Percentiles rank a stretch among this genome's conserved stretches.
Conservation (phyloP, 2,888 invertebrate genomes). For the Apamea monoglypha region DNA sequence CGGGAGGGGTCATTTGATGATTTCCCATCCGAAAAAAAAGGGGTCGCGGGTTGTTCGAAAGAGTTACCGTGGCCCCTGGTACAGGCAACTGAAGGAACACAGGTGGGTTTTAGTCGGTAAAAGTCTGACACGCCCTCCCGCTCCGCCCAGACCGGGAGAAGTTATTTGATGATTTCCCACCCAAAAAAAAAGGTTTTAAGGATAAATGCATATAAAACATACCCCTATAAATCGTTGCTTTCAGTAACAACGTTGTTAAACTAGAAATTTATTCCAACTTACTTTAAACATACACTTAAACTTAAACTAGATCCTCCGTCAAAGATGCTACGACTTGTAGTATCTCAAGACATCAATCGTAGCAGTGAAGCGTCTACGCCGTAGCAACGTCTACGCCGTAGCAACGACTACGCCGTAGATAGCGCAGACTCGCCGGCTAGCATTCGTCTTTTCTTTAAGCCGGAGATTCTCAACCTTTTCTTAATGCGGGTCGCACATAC, state of each 20-base stretch:
- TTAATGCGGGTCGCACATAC: background rate
- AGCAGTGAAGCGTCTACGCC: constrained; percentile 24
- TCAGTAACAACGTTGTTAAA: constrained; percentile 4
- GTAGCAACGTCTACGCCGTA: constrained; percentile 52
- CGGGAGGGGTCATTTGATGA: no score
- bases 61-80: no score
- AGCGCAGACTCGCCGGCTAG: constrained; percentile 35
- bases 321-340: constrained; percentile 37
- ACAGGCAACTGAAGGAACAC: no score
- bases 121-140: no score
- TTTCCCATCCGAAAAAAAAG: no score
- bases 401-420: constrained; percentile 52
- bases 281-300: constrained; percentile 25
- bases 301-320: constrained; percentile 23
- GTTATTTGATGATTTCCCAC: no score
- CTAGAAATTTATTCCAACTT: background rate
- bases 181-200: no score
- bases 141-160: no score
- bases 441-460: constrained; percentile 51
- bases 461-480: constrained; percentile 27
- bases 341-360: constrained; percentile 53
- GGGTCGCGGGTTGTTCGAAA: no score
- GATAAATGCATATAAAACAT: background rate
- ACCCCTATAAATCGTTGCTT: background rate
- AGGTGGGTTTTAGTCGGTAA: no score